Conservation (phyloP, 2,797 vertebrate genomes). For the Podarcis lilfordi region DNA sequence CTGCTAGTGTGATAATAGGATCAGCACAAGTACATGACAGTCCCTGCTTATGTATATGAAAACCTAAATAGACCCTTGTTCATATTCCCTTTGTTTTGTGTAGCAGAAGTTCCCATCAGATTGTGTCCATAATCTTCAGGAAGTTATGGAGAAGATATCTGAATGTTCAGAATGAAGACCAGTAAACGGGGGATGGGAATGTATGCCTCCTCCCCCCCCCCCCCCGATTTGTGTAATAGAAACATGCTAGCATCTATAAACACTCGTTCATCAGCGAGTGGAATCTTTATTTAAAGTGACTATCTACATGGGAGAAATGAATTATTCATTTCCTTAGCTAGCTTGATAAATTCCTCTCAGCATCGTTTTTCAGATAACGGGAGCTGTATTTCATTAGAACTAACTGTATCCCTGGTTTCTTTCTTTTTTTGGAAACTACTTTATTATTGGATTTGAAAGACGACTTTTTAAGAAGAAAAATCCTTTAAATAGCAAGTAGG, state of each 20-base stretch:
- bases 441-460: background rate
- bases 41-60: background rate
- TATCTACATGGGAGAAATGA: background rate
- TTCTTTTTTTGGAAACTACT: background rate
- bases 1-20: background rate
- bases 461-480: background rate
- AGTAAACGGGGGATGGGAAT: background rate
- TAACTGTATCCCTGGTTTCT: background rate
- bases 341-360: background rate
- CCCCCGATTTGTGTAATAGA: background rate
- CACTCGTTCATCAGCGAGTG: background rate
- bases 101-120: too few species aligned
- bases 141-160: background rate
- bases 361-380: background rate
- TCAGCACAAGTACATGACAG: background rate
- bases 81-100: background rate
- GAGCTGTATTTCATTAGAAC: background rate
- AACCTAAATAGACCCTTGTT: background rate
- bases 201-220: background rate
- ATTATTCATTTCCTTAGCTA: constrained; percentile 8
- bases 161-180: background rate
- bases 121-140: too few species aligned
- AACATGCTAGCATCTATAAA: constrained; percentile 15
- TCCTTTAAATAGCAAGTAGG: background rate
- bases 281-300: background rate